These are phyloP conservation scores for Drosophila fuyamai DNA, from an alignment of 1,140 invertebrate species.

Conservation along the genomic window DNA sequence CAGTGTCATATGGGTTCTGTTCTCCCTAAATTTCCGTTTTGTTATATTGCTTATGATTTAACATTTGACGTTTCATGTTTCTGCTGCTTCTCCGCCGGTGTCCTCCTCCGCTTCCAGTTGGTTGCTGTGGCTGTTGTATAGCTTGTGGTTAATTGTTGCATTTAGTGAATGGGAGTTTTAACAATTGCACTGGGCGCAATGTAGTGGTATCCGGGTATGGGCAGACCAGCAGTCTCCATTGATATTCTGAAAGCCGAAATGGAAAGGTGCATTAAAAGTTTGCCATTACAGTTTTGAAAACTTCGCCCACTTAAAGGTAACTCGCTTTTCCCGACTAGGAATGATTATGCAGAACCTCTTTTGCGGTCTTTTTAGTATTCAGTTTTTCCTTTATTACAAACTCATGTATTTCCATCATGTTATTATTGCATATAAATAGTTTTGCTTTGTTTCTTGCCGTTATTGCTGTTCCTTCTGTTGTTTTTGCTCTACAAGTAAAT, in stretches of 20 bases:
- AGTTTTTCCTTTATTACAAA: constrained; percentile 74
- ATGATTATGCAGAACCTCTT: background rate
- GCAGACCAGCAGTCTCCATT: constrained; percentile 95
- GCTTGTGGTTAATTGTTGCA: constrained; percentile 56
- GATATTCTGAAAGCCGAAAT: constrained; percentile 90
- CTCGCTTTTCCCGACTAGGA: background rate
- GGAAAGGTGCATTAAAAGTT: constrained; percentile 45
- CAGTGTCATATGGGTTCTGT: constrained; percentile 24
- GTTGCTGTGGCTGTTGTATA: constrained; percentile 38
- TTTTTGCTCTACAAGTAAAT: constrained; percentile 48
- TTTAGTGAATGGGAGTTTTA: constrained; percentile 95
- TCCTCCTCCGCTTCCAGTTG: constrained; percentile 31
- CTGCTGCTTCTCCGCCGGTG: constrained; percentile 3
- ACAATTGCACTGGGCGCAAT: constrained; percentile 96
- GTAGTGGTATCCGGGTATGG: constrained; percentile 95
- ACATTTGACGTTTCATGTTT: constrained; percentile 62
- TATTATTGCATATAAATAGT: constrained; percentile 63
- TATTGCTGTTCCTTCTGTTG: constrained; percentile 20
- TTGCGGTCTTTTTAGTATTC: constrained; percentile 49
- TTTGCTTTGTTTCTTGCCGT: constrained; percentile 26
- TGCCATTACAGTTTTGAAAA: background rate
- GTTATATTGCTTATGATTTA: constrained; percentile 71
- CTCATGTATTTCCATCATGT: constrained; percentile 56
- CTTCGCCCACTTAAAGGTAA: background rate
- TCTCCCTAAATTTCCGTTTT: constrained; percentile 7